Base-by-base conservation (phyloP, 2,888 invertebrate genomes). In the Polymixis flavicincta region DNA sequence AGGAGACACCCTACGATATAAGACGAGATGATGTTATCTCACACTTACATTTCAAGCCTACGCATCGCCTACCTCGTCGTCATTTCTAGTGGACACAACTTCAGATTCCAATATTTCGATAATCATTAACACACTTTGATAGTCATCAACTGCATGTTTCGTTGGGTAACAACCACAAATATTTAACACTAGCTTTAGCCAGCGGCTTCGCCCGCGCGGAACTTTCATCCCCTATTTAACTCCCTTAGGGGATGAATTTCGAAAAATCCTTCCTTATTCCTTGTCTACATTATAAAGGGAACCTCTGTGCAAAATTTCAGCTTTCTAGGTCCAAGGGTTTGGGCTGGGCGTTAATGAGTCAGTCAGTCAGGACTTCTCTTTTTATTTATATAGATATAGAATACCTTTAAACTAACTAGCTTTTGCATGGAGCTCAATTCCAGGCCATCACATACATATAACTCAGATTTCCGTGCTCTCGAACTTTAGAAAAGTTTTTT, bases 11-110 rank as follows among this genome's bases (percentile, higher is more conserved):
- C 93, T 85, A 88, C 91, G 91, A 93, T 92, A 90, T 92, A 92
- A 92, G 89, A 90, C 87, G 89, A 93, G 93, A 91, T 89, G 93
- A 93, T 95, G 88, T 92, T 94, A 95, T 95, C 95, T 91, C 84
- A 86, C 85, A 89, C 87, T 90, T 88, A 88, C 92, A 92, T 92
- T 93, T 90, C 88, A 94, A 94, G 91, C 95, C 95, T 94, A 95
- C 95, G 94, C 95, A 92, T 88, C 87, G 88, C 88, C 88, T 90
- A 88, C 87, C 85, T 90, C 84, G 89, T 85, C 83, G 69, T 86
- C 77, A 91, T 89, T 89, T 89, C 84, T 87, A 90, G 83, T 87
- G 85, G 83, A 89, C 85, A 87, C 85, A 85, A 85, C 85, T 84
- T 89, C 84, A 87, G 89, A 92, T 90, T 87, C 89, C 90, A 87